phyloP scores from a whole-genome alignment of 1,140 invertebrate species.

The Riptortus pedestris region DNA sequence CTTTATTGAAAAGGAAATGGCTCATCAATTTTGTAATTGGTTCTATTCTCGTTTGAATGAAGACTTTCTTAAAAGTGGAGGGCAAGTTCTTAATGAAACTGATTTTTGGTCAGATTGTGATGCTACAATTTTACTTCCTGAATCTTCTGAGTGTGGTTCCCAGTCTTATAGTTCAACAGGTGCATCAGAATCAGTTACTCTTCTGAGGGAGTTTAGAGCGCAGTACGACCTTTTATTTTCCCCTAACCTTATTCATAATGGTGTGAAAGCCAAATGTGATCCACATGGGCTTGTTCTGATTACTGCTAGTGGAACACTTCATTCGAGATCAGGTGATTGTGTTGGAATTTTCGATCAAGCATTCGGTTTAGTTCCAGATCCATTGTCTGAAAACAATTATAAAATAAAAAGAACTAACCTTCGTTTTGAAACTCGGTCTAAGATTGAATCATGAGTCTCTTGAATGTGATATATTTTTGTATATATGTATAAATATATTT shows the following conservation, averaged over 20 bases:
- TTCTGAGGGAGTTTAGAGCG: conserved; percentile 36
- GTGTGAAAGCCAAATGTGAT: conserved; percentile 44
- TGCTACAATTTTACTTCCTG: conserved; percentile 29
- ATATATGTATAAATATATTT: no score
- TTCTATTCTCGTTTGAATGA: conserved; percentile 48
- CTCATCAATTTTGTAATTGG: conserved; percentile 47
- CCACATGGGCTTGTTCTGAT: conserved; percentile 50
- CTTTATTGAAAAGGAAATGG: conserved; percentile 33
- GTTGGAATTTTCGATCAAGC: conserved; percentile 53
- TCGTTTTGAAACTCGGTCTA: conserved; percentile 17
- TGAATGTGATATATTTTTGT: no score
- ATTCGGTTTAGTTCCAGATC: conserved; percentile 50
- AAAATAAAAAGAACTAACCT: conserved; percentile 43
- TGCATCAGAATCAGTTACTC: conserved; percentile 34
- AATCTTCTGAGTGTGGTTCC: conserved; percentile 31
- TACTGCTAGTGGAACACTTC: conserved; percentile 49
- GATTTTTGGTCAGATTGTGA: conserved; percentile 48
- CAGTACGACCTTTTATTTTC: conserved; percentile 47
- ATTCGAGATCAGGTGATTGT: conserved; percentile 38
- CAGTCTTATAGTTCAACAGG: conserved; percentile 32
- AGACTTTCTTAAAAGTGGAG: conserved; percentile 31
- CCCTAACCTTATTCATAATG: conserved; percentile 44
- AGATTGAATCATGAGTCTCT: no score
- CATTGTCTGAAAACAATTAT: conserved; percentile 47
- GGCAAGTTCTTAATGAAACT: conserved; percentile 37